A percentile compares a stretch with the other conserved stretches of the same genome.
Conservation (phyloP, 2,113 vertebrate species). For the Pica pica region DNA sequence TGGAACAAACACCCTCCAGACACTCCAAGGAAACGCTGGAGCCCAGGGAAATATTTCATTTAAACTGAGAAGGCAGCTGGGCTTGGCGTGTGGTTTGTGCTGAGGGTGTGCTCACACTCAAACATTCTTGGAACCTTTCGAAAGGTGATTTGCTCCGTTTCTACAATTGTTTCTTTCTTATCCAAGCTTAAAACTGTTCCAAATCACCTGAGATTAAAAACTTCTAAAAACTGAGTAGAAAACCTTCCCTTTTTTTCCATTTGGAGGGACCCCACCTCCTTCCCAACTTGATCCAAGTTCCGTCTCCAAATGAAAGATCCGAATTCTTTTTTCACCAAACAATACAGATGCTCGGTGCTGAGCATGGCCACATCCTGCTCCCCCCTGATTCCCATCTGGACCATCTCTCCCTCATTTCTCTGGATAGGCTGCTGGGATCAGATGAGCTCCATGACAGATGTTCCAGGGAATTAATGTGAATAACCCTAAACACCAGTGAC, state of each 20-base stretch:
- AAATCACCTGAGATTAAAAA: neutral
- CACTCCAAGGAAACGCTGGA: fast-evolving
- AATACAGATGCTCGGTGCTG: neutral
- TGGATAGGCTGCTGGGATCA: neutral
- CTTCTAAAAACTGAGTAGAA: fast-evolving
- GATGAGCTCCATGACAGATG: neutral
- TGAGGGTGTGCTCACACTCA: neutral
- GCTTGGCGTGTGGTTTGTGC: fast-evolving
- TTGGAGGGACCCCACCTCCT: neutral
- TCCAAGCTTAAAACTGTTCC: neutral
- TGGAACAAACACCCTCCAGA: neutral
- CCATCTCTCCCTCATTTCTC: neutral
- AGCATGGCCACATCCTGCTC: neutral
- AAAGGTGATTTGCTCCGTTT: neutral
- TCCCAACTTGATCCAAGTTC: neutral
- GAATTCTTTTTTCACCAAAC: neutral
- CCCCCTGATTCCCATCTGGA: neutral
- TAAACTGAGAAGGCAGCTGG: neutral
- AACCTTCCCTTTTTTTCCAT: neutral
- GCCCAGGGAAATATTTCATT: neutral
- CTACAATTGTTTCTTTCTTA: neutral
- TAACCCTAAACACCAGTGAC: neutral
- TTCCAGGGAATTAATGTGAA: neutral
- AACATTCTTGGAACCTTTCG: fast-evolving
- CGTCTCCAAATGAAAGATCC: neutral